Conservation (phyloP, 2,888 invertebrate species). For the Drosophila anceps region DNA sequence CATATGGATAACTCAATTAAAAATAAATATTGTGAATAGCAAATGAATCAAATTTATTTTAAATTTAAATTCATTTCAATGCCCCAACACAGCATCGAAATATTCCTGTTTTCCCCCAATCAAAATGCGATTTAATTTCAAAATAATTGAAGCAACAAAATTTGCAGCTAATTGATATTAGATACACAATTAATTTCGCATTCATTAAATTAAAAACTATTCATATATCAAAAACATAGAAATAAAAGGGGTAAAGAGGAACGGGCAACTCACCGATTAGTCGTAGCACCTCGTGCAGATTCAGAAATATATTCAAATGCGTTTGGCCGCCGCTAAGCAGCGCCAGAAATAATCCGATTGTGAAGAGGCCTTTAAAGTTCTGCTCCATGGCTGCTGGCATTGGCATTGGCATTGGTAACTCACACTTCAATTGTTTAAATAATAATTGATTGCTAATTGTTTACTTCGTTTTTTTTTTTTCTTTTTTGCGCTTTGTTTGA, state of each 20-base stretch:
- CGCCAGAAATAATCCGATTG: constrained; percentile 83
- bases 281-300: constrained; percentile 83
- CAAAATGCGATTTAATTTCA: constrained; percentile 29
- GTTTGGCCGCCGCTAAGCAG: constrained; percentile 75
- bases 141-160: constrained; percentile 8
- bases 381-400: constrained; percentile 60
- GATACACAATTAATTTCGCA: constrained; percentile 18
- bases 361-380: constrained; percentile 64
- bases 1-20: neutral
- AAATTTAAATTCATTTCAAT: neutral
- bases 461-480: constrained; percentile 7
- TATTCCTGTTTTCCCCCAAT: neutral
- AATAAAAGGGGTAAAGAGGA: neutral
- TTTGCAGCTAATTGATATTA: constrained; percentile 45
- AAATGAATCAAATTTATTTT: neutral
- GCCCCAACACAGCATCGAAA: neutral
- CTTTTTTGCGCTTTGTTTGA: neutral
- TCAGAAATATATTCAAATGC: constrained; percentile 83
- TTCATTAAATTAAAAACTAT: constrained; percentile 28
- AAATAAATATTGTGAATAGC: neutral
- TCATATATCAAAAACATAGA: neutral
- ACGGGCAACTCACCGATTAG: constrained; percentile 81
- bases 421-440: constrained; percentile 30
- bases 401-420: neutral
- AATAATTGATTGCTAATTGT: constrained; percentile 39